These are phyloP conservation scores for Cryptomyrus ogoouensis DNA, from an alignment of 2,113 vertebrate species.

Conservation along the genomic window DNA sequence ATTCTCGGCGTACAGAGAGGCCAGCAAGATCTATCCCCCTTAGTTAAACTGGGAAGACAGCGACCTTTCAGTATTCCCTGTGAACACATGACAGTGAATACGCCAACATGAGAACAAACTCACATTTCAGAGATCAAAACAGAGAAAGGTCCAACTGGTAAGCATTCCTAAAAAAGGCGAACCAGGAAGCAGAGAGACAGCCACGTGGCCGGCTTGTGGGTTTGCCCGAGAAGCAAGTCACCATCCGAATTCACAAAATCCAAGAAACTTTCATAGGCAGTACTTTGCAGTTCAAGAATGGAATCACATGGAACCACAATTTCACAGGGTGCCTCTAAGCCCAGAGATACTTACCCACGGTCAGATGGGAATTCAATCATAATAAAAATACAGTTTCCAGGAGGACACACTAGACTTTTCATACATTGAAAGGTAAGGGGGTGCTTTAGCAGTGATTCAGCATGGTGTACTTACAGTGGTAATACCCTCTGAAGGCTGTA, in stretches of 20 bases:
- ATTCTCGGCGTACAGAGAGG: background rate
- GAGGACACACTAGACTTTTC: conserved; percentile 30
- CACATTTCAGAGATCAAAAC: conserved; percentile 40
- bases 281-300: conserved; percentile 12
- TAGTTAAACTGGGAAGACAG: background rate
- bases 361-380: conserved; percentile 33
- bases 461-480: conserved; percentile 95
- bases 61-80: conserved; percentile 11
- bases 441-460: conserved; percentile 41
- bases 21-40: background rate
- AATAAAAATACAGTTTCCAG: conserved; percentile 45
- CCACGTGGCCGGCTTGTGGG: conserved; percentile 38
- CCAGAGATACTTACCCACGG: conserved; percentile 64
- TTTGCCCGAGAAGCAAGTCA: conserved; percentile 26
- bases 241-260: conserved; percentile 18
- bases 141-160: conserved; percentile 31
- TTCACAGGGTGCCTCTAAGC: conserved; percentile 35
- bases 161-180: conserved; percentile 30
- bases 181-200: conserved; percentile 32
- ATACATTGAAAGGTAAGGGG: conserved; percentile 49
- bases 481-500: conserved; percentile 84
- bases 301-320: conserved; percentile 2
- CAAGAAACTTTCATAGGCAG: conserved; percentile 15
- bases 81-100: conserved; percentile 19
- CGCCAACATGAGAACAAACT: conserved; percentile 7